Evolutionary conservation across 2,888 invertebrate genomes (phyloP).

Genomic region (Schizaphis graminum): DNA sequence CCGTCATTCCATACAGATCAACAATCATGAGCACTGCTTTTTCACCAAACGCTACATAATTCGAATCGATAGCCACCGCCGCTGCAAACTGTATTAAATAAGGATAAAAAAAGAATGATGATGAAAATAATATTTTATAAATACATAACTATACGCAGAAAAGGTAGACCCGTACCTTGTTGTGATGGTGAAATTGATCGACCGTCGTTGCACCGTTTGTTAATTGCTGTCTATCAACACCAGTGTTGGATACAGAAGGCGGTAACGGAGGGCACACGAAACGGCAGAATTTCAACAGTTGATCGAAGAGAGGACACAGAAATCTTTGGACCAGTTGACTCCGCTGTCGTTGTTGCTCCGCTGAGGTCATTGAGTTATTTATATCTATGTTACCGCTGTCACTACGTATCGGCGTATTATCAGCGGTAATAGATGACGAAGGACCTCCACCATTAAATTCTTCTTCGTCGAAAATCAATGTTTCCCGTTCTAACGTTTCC

Average conservation of each 20-base stretch:
- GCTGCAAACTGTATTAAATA: conserved; percentile 34
- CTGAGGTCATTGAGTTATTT: background rate
- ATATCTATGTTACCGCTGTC: background rate
- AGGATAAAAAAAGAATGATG: background rate
- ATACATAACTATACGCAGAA: background rate
- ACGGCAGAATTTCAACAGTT: conserved; percentile 78
- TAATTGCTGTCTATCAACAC: background rate
- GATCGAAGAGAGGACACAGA: conserved; percentile 79
- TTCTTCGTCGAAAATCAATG: background rate
- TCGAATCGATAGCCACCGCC: conserved; percentile 75
- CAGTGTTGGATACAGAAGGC: background rate
- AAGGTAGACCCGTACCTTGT: conserved; percentile 16
- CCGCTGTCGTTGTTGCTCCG: background rate
- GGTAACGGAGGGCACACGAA: conserved; percentile 79
- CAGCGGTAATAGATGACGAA: background rate
- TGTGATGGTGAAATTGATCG: conserved; percentile 39
- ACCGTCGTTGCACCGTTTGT: background rate
- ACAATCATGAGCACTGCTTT: conserved; percentile 82
- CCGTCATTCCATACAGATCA: conserved; percentile 81
- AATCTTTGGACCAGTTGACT: conserved; percentile 70
- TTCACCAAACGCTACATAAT: conserved; percentile 89
- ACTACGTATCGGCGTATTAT: background rate
- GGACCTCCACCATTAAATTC: conserved; percentile 32
- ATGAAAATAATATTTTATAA: background rate
- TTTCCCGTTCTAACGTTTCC: conserved; percentile 87